Percentiles rank a stretch among this genome's conserved stretches.
phyloP scores from a whole-genome alignment of 2,113 vertebrate genomes.

The Rhizomys pruinosus region DNA sequence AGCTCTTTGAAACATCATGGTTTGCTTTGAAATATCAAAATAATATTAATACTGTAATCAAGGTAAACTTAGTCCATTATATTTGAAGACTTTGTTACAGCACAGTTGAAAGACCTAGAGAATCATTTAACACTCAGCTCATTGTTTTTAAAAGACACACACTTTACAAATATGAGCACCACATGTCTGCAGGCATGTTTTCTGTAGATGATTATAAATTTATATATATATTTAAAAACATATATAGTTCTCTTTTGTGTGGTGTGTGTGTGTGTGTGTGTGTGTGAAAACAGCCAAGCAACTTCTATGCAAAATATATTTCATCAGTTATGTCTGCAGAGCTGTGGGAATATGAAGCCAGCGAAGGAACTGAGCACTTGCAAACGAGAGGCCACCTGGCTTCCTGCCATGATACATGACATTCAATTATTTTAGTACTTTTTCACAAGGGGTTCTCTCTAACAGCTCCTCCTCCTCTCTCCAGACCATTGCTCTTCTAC shows the following conservation, averaged over 20 bases:
- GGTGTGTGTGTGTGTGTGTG: background rate
- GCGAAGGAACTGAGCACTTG: conserved; percentile 19
- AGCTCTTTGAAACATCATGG: conserved; percentile 12
- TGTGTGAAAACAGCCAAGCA: background rate
- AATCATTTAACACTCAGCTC: background rate
- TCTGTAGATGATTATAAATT: background rate
- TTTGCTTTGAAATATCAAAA: conserved; percentile 9
- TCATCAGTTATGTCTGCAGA: conserved; percentile 60
- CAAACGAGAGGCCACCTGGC: conserved; percentile 58
- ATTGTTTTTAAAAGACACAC: conserved; percentile 9
- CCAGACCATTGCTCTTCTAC: conserved; percentile 23
- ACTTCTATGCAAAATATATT: background rate
- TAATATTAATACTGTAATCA: conserved; percentile 14
- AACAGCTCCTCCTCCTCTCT: conserved; percentile 30
- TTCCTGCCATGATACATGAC: conserved; percentile 78
- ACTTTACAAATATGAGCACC: background rate
- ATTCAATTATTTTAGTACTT: conserved; percentile 77
- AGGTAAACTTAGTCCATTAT: background rate
- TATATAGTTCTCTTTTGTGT: background rate
- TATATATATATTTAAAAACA: background rate
- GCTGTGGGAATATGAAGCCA: conserved; percentile 53
- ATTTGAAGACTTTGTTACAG: background rate
- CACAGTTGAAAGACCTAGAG: background rate
- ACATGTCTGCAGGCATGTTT: background rate
- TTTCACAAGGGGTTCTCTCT: conserved; percentile 53